Evolutionary conservation across 92 coral and sea anemone genomes (phyloP), one percentile per base, ranked within the genome.

Genomic region (Chrysogorgia sp.): DNA sequence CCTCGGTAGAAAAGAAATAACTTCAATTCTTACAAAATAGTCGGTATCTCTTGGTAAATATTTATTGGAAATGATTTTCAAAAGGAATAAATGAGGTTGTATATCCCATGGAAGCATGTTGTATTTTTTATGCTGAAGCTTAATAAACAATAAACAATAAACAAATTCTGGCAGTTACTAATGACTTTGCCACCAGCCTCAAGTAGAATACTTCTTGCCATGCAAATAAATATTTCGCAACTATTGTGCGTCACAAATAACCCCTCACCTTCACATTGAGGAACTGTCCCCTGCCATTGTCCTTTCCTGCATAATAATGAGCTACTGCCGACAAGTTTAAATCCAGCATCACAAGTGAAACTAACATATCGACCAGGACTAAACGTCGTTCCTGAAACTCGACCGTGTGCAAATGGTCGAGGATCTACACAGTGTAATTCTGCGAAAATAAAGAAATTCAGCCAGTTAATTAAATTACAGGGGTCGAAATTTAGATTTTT

Each of bases 331-430:
- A 69, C 84, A 3, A 86, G 77, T 65, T 28, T 53, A 69, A 84
- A 96, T 24, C 99, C 99, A 58, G 82, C 17, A 43, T 89, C 70
- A 63, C 99, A 96, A n/a, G 89, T 34, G 59, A 96, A 56, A 3
- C 77, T 83, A 30, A 84, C 90, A 25, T 52, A 56, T 26, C 96
- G 70, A 6, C 96, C 92, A 15, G 90, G 91, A 37, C 49, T 66
- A 74, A 76, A 90, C 0, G 82, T 22, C 24, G 55, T 43, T 0
- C 90, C 88, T 56, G 86, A 41, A 10, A 87, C 84, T 24, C 14
- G 33, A 22, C 99, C 99, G 71, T 92, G 85, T n/a, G 89, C 96
- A 49, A 96, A 88, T 28, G 88, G 92, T 3, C 97, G 96, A 22
- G 96, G 93, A 53, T 85, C 88, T 13, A 96, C 90, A 60, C 99